These are phyloP conservation scores for Irena cyanogastra DNA, from an alignment of 2,113 vertebrate species.

Conservation along the genomic window DNA sequence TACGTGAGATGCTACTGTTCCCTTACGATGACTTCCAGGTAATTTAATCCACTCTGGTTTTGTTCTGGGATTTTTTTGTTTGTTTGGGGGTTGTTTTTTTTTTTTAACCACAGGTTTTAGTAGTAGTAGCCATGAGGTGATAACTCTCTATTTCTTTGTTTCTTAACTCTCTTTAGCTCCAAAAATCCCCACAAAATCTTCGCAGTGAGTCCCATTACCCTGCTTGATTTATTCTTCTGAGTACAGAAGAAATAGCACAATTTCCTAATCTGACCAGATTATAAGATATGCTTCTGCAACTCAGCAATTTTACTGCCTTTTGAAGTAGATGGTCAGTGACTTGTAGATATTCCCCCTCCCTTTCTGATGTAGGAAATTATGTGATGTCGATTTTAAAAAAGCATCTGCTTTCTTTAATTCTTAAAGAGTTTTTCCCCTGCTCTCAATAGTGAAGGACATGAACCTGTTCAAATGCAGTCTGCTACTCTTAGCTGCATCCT, in stretches of 20 bases:
- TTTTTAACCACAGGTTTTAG: too few species aligned
- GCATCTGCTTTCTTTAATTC: neutral
- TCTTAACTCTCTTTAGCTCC: neutral
- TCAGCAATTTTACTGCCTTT: neutral
- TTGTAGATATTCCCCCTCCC: neutral
- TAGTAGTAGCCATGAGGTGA: neutral
- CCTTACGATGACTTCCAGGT: slow-evolving; percentile 97
- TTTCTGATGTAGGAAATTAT: neutral
- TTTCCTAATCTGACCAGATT: neutral
- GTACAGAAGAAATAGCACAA: neutral
- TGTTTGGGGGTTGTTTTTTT: too few species aligned
- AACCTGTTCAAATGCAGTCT: neutral
- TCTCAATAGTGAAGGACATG: neutral
- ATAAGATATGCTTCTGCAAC: neutral
- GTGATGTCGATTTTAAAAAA: neutral
- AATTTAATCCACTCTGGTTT: neutral
- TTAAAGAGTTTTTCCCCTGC: too few species aligned
- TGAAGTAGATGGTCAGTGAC: neutral
- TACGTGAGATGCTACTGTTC: slow-evolving; percentile 95
- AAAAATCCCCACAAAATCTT: neutral
- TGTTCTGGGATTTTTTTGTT: neutral
- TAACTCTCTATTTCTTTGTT: neutral
- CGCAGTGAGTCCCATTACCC: neutral
- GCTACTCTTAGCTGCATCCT: neutral
- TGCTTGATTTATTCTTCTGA: neutral